Evolutionary conservation across 1,140 invertebrate species (phyloP).

Genomic region (Danaus plexippus): DNA sequence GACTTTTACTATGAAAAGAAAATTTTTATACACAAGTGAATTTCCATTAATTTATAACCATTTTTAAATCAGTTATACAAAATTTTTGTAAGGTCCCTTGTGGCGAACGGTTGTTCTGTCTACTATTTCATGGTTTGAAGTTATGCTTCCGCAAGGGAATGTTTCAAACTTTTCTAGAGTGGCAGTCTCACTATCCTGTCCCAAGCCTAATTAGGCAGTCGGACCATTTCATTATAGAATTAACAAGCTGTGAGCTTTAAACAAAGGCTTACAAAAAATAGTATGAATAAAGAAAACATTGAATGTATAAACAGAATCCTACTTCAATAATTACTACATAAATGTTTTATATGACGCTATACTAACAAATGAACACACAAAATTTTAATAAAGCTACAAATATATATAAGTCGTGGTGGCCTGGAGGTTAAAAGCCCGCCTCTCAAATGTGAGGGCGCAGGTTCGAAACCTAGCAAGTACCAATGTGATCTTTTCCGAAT

Average conservation of each 20-base stretch:
- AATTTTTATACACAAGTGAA: constrained; percentile 2
- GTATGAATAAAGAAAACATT: constrained; percentile 8
- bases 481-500: too few species aligned
- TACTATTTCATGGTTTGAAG: constrained; percentile 40
- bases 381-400: too few species aligned
- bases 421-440: too few species aligned
- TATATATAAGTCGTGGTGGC: too few species aligned
- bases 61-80: too few species aligned
- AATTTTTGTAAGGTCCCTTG: constrained; percentile 25
- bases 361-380: too few species aligned
- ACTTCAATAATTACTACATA: too few species aligned
- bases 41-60: neutral
- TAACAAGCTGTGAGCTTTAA: constrained; percentile 31
- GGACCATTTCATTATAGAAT: constrained; percentile 45
- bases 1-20: constrained; percentile 1
- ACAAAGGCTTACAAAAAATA: constrained; percentile 15
- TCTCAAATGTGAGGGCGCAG: too few species aligned
- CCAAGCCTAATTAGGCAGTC: constrained; percentile 40
- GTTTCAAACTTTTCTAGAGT: constrained; percentile 47
- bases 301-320: too few species aligned
- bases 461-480: too few species aligned
- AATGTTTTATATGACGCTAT: too few species aligned
- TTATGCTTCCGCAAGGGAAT: constrained; percentile 36
- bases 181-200: constrained; percentile 33
- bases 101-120: constrained; percentile 34